Conservation (phyloP, 2,888 invertebrate species). For the Spodoptera littoralis region DNA sequence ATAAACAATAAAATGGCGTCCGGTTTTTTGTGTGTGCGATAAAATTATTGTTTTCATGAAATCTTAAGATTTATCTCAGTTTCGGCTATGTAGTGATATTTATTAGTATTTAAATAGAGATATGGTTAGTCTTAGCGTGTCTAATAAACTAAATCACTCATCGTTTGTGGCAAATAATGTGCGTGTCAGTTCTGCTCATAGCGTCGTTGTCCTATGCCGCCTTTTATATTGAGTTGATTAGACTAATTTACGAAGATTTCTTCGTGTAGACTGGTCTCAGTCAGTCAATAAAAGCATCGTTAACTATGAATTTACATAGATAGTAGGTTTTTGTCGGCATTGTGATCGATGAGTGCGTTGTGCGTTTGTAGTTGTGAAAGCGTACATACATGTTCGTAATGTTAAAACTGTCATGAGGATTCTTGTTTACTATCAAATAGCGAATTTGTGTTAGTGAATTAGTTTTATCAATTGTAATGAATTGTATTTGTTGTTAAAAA, state of each 20-base stretch:
- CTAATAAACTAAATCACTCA: slow-evolving; percentile 54
- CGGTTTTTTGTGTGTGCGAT: slow-evolving; percentile 88
- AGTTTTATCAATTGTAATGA: slow-evolving; percentile 77
- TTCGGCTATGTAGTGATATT: slow-evolving; percentile 53
- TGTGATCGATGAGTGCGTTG: slow-evolving; percentile 80
- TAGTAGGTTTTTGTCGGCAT: slow-evolving; percentile 74
- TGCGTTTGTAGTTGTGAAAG: slow-evolving; percentile 87
- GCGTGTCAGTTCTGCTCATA: slow-evolving; percentile 80
- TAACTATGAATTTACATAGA: slow-evolving; percentile 63
- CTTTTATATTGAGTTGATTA: slow-evolving; percentile 79
- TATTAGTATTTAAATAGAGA: slow-evolving; percentile 53
- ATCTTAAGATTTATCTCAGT: slow-evolving; percentile 64
- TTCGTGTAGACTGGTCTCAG: slow-evolving; percentile 60
- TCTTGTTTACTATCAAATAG: slow-evolving; percentile 85
- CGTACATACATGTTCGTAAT: slow-evolving; percentile 85
- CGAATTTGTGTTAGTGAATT: slow-evolving; percentile 82
- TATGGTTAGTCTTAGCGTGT: slow-evolving; percentile 61
- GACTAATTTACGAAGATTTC: slow-evolving; percentile 70
- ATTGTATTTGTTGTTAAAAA: slow-evolving; percentile 68
- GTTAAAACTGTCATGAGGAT: slow-evolving; percentile 86
- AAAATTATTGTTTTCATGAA: slow-evolving; percentile 84
- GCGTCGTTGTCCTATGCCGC: slow-evolving; percentile 86
- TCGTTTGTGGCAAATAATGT: slow-evolving; percentile 69
- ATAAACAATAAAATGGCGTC: slow-evolving; percentile 89
- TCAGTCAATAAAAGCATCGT: slow-evolving; percentile 50